A percentile compares a stretch with the other conserved stretches of the same genome.
phyloP scores from a whole-genome alignment of 2,888 invertebrate genomes.

The Oxyscelio sp. region DNA sequence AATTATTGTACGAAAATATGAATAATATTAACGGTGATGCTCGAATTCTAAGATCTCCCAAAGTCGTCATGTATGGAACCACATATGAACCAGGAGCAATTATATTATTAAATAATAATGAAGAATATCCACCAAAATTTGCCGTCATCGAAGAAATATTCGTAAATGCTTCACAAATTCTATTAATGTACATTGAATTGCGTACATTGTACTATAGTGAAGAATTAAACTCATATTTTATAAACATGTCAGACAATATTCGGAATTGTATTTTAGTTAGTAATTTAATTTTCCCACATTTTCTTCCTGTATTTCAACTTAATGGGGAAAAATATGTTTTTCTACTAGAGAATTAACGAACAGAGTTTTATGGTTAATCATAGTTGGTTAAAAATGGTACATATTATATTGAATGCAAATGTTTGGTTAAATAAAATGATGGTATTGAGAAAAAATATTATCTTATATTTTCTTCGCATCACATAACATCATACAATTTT shows the following conservation, averaged over 20 bases:
- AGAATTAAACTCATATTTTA: constrained; percentile 23
- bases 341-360: constrained; percentile 39
- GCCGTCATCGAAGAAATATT: constrained; percentile 15
- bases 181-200: constrained; percentile 14
- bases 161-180: background rate
- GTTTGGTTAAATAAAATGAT: background rate
- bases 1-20: constrained; percentile 10
- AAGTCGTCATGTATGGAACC: constrained; percentile 40
- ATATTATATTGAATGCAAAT: background rate
- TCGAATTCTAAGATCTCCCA: constrained; percentile 4
- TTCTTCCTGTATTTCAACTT: constrained; percentile 20
- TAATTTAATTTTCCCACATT: constrained; percentile 56
- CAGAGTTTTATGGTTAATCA: constrained; percentile 45
- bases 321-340: constrained; percentile 34
- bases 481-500: background rate
- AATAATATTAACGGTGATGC: background rate
- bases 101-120: constrained; percentile 47
- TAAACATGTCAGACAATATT: background rate
- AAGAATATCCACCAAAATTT: constrained; percentile 24
- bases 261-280: constrained; percentile 7
- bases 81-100: constrained; percentile 26
- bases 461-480: background rate
- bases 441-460: background rate
- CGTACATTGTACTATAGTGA: constrained; percentile 14
- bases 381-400: background rate